Evolutionary conservation across 2,113 vertebrate genomes (phyloP), one percentile per base, ranked within the genome.

Genomic region (Trematocara marginatum): DNA sequence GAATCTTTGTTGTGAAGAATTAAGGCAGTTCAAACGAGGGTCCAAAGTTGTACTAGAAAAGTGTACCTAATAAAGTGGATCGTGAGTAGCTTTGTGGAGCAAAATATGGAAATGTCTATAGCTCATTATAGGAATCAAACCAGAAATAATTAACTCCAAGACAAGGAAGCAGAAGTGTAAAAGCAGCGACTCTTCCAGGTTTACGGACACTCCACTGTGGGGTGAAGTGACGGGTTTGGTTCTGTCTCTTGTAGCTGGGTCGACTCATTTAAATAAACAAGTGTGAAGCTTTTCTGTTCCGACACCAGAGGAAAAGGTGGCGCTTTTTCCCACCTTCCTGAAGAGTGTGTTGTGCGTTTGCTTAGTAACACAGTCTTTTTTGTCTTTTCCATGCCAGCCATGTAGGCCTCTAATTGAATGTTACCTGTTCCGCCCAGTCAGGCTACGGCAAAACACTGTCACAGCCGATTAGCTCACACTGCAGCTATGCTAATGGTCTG

Each of bases 371-470:
- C 45, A 4, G 83, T 81, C 89, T 90, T 88, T 49, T 85, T 85
- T 88, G 89, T 91, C 81, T 80, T 54, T 79, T 78, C 74, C 54
- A 3, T 57, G 74, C 45, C 29, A 34, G 71, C 64, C 87, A 45
- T 83, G 79, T 83, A 16, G 42, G 9, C 45, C 42, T 81, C 31
- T 92, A 93, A 94, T 90, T 93, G 89, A 95, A 94, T 52, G 83
- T 88, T 93, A 95, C 94, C 95, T 95, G 95, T 91, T 89, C 92
- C 90, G 82, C 89, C 90, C 92, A 76, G 81, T 52, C 76, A 16
- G 74, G 79, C 71, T 26, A 31, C 15, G 1, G 88, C 80, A 92
- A 89, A 90, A 90, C 88, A 66, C 92, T 92, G 92, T 90, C 90
- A 90, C 88, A 90, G 80, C 78, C 76, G 40, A 92, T 95, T 92